A percentile compares a stretch with the other conserved stretches of the same genome.
These are phyloP conservation scores for Baccha elongata DNA, from an alignment of 2,888 invertebrate genomes.

Conservation along the genomic window DNA sequence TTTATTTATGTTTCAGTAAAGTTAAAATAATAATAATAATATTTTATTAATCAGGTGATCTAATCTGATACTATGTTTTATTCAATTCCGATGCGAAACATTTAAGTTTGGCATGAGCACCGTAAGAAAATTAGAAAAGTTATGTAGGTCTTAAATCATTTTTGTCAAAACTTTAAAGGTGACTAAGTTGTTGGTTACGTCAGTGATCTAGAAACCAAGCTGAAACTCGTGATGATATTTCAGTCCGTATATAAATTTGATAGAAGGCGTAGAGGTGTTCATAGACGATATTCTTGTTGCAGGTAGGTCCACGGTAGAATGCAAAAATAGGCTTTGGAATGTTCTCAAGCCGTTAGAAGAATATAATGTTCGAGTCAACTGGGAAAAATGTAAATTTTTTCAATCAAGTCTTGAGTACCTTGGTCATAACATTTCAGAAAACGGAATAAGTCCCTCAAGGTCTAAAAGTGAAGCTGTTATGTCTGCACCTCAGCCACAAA, in stretches of 20 bases:
- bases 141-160: too few relatives aligned
- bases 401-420: conserved; percentile 42
- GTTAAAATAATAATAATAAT: too few relatives aligned
- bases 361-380: conserved; percentile 32
- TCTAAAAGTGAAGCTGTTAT: conserved; percentile 48
- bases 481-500: conserved; percentile 12
- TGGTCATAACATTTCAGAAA: conserved; percentile 49
- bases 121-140: too few relatives aligned
- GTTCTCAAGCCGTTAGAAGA: conserved; percentile 24
- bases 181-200: too few relatives aligned
- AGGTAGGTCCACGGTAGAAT: conserved; percentile 30
- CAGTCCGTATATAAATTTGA: too few relatives aligned
- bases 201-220: too few relatives aligned
- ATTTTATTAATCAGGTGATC: conserved; percentile 22
- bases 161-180: too few relatives aligned
- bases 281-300: conserved; percentile 56
- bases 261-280: too few relatives aligned
- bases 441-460: conserved; percentile 57
- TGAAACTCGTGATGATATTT: too few relatives aligned
- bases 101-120: too few relatives aligned
- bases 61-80: background rate
- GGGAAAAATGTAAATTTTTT: conserved; percentile 52
- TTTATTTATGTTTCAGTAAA: too few relatives aligned
- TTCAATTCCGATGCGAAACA: background rate
- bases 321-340: conserved; percentile 18